A percentile compares a stretch with the other conserved stretches of the same genome.
Conservation (phyloP, 2,113 vertebrate genomes). For the Colossoma macropomum region DNA sequence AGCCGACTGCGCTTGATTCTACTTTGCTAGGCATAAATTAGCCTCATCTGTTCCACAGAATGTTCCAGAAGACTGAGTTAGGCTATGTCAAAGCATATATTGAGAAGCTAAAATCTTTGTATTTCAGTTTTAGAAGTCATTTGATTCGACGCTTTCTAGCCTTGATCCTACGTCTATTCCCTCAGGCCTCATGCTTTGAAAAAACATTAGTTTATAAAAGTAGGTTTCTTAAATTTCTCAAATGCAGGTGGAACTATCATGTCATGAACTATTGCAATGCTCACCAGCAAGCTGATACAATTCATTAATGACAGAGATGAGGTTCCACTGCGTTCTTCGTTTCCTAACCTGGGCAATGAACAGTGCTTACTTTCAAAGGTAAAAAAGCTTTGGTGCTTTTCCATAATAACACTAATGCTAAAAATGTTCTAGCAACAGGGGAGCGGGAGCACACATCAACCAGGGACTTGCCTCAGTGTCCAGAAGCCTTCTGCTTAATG, state of each 20-base stretch:
- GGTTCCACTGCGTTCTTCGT: neutral
- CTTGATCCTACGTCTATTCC: neutral
- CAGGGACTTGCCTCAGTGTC: constrained; percentile 69
- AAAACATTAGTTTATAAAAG: neutral
- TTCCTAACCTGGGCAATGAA: neutral
- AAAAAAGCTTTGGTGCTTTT: constrained; percentile 5
- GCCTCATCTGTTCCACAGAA: constrained; percentile 16
- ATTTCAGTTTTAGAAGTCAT: constrained; percentile 17
- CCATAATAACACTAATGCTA: constrained; percentile 68
- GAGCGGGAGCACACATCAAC: constrained; percentile 58
- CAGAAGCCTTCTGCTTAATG: constrained; percentile 76
- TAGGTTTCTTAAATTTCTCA: no score
- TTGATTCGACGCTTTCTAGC: neutral
- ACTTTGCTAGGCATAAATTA: constrained; percentile 18
- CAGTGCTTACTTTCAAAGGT: neutral
- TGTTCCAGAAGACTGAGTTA: neutral
- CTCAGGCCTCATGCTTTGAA: neutral
- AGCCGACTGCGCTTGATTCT: neutral
- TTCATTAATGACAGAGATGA: neutral
- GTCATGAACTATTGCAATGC: neutral
- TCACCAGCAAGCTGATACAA: neutral
- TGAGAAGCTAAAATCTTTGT: neutral
- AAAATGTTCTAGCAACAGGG: constrained; percentile 72
- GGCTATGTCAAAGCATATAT: neutral
- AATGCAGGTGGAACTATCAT: neutral